A percentile compares a stretch with the other conserved stretches of the same genome.
Evolutionary conservation across 2,888 invertebrate genomes (phyloP).

Genomic region (Orchesellides sinensis): DNA sequence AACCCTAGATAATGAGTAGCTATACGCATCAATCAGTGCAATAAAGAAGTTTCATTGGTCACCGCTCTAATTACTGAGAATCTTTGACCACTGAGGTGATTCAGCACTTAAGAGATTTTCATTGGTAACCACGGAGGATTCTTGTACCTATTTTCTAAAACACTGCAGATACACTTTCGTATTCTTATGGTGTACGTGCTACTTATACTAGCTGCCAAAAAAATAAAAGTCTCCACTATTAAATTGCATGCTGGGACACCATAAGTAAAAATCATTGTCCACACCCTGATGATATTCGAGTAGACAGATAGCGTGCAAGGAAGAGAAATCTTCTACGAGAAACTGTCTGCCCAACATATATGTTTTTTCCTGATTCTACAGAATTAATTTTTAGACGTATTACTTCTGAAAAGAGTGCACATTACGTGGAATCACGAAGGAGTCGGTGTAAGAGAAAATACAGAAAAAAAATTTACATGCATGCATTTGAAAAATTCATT

Average conservation of each 20-base stretch:
- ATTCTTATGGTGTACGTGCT: background rate
- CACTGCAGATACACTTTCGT: no score
- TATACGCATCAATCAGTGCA: background rate
- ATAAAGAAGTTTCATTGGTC: constrained; percentile 1
- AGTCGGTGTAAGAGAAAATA: no score
- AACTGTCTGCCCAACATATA: background rate
- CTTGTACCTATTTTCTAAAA: no score
- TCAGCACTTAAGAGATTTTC: constrained; percentile 45
- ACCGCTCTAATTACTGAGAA: constrained; percentile 41
- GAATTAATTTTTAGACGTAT: background rate
- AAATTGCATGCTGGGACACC: constrained; percentile 56
- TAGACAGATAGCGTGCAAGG: constrained; percentile 62
- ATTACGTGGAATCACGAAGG: no score
- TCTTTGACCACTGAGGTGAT: constrained; percentile 24
- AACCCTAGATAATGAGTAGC: background rate
- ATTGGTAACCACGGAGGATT: constrained; percentile 1
- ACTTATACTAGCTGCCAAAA: background rate
- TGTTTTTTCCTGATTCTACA: background rate
- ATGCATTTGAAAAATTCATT: no score
- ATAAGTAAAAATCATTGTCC: constrained; percentile 58
- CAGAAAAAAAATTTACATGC: no score
- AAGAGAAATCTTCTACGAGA: constrained; percentile 22
- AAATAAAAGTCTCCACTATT: constrained; percentile 34
- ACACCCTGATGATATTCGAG: constrained; percentile 57
- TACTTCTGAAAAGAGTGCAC: no score